Conservation (phyloP, 2,797 vertebrate species). For the Aratinga solstitialis region DNA sequence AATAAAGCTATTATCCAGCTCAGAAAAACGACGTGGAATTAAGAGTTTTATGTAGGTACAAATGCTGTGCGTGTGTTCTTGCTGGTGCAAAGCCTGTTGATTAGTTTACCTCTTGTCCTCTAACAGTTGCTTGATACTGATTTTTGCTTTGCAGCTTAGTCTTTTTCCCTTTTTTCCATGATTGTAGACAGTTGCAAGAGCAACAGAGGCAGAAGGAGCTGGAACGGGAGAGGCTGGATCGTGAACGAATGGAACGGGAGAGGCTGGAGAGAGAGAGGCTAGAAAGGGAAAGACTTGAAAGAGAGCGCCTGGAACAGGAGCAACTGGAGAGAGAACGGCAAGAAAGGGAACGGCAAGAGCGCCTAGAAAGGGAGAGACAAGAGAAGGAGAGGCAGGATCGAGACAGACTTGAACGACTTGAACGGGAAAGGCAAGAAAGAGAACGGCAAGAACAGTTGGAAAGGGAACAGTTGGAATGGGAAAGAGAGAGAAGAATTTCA, state of each 20-base stretch:
- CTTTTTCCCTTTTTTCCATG: neutral
- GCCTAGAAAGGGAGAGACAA: constrained; percentile 82
- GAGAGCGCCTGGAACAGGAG: constrained; percentile 75
- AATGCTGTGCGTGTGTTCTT: neutral
- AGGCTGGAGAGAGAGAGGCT: constrained; percentile 76
- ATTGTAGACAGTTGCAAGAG: constrained; percentile 86
- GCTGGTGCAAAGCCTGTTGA: neutral
- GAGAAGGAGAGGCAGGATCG: constrained; percentile 80
- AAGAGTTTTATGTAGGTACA: neutral
- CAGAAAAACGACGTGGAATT: neutral
- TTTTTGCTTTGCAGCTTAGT: neutral
- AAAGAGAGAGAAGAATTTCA: constrained; percentile 89
- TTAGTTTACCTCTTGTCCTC: neutral
- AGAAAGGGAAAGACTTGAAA: constrained; percentile 78
- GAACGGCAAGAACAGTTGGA: constrained; percentile 81
- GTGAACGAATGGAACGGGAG: constrained; percentile 79
- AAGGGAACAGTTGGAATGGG: constrained; percentile 92
- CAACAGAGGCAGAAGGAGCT: constrained; percentile 85
- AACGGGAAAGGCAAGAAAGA: constrained; percentile 80
- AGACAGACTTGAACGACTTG: constrained; percentile 76
- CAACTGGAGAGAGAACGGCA: constrained; percentile 80
- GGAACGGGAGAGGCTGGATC: constrained; percentile 80
- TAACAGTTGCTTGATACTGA: neutral
- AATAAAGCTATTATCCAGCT: neutral
- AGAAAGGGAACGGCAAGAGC: constrained; percentile 76